Evolutionary conservation across 2,113 vertebrate genomes (phyloP), one percentile per base, ranked within the genome.

Genomic region (Dromas ardeola): DNA sequence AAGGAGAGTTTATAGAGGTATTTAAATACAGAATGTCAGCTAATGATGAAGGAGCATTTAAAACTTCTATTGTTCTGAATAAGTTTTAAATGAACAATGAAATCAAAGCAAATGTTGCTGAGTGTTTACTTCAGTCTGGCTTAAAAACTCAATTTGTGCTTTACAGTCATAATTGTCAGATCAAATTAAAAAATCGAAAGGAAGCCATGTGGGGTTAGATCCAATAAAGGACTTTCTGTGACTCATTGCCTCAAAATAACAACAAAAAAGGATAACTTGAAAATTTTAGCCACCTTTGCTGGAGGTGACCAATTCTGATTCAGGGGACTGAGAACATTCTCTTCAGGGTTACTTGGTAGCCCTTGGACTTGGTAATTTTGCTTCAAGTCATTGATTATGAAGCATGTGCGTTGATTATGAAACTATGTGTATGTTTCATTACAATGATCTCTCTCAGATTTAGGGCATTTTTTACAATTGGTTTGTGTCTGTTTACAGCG

Each of bases 161-260:
- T 96, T 80, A 53, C 69, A 95, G 58, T 96, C 81, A 36, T 97
- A 78, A 92, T 95, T 98, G 94, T 97, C 95, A 93, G 32, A 78
- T 94, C 65, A 91, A 93, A 98, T 95, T 93, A 95, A 97, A 95
- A 95, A 97, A 89, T 78, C 22, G 6, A 52, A 96, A 84, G 95
- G 67, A 96, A 80, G 71, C 77, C 83, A 50, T 56, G 59, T 95
- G 73, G 29, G 88, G 42, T 80, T 91, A 61, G 67, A 81, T 47
- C 52, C 52, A 88, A 11, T 38, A 38, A 71, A 56, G 91, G 21
- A 72, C 47, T 74, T 73, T 17, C 3, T 52, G n/a, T 65, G 62
- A 83, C 36, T 93, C 0, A 10, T 63, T 88, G 38, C 8, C 19
- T 52, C 6, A 25, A 78, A 83, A 74, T 36, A n/a, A 38, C 10